These are phyloP conservation scores for Gambelia wislizenii DNA, from an alignment of 2,797 vertebrate genomes.

Conservation along the genomic window DNA sequence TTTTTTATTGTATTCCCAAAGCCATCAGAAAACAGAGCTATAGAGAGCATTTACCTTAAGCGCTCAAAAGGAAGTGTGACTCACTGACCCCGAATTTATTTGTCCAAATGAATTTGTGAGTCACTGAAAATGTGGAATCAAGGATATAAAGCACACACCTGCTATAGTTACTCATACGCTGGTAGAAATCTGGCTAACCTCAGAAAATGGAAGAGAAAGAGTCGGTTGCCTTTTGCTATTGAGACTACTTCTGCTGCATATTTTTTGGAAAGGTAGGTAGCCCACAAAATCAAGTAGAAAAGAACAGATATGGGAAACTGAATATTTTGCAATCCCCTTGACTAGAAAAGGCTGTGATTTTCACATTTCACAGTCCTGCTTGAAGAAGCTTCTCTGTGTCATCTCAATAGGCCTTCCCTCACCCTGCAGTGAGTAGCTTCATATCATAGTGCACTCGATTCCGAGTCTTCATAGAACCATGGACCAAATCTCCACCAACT, in stretches of 20 bases:
- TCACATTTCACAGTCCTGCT: not conserved
- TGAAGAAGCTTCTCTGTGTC: not conserved
- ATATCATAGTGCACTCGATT: conserved; percentile 11
- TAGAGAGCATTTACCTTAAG: conserved; percentile 3
- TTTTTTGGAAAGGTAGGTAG: conserved; percentile 1
- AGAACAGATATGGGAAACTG: not conserved
- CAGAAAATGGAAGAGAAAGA: conserved; percentile 7
- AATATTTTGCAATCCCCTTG: not conserved
- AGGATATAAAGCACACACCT: conserved; percentile 29
- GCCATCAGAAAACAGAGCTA: conserved; percentile 14
- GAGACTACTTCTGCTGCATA: not conserved
- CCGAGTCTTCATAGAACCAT: not conserved
- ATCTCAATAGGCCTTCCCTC: not conserved
- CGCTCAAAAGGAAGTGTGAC: conserved; percentile 15
- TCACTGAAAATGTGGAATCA: conserved; percentile 10
- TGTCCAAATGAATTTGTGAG: conserved; percentile 2
- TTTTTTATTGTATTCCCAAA: conserved; percentile 55
- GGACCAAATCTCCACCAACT: not conserved
- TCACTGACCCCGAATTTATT: conserved; percentile 10
- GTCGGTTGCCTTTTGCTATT: not conserved
- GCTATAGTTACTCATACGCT: conserved; percentile 20
- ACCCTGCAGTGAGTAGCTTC: not conserved
- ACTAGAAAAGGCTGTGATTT: not conserved
- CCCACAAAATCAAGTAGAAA: not conserved
- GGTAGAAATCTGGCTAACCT: not conserved